Evolutionary conservation across 2,113 vertebrate genomes (phyloP), one percentile per base, ranked within the genome.

Genomic region (Probosciger aterrimus): DNA sequence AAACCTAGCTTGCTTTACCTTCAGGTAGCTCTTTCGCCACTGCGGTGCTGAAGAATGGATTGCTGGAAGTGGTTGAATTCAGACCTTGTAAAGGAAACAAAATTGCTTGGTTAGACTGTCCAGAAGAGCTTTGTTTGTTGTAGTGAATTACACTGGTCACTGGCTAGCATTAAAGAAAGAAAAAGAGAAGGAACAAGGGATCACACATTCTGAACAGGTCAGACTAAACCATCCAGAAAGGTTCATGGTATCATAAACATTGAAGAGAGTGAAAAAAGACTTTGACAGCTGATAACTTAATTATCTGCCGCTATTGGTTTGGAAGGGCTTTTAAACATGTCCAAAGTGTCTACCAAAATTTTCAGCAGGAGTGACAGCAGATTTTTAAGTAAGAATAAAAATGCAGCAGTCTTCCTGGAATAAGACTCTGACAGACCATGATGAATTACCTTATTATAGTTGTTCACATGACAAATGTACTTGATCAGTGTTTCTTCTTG

Each of bases 391-490:
- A 96, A 97, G 97, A 95, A 97, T 97, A 98, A 98, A 98, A 98
- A 98, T 97, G 93, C 95, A 97, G 91, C 86, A 96, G 97, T 95
- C 97, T 98, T 98, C 92, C 95, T 97, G 94, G 96, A 98, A 97
- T 97, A 97, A 97, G 96, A 94, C 74, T 93, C 90, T 98, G 98
- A 98, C 97, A 98, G 97, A 97, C 96, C 97, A 95, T 98, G 98
- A 98, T 98, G 97, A 98, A 98, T 98, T 98, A 98, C 97, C 98
- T 98, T 98, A 98, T 98, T 98, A 98, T 91, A 88, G 88, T 97
- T 94, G 94, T 95, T 98, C 92, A 31, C 93, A 97, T 98, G 98
- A 98, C 98, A 98, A 98, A 98, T 98, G 95, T 96, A 97, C 97
- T 98, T 98, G 97, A 98, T 98, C 97, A 96, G 93, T 96, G 92